These are phyloP conservation scores for Corythoichthys haematopterus DNA, from an alignment of 2,113 vertebrate species.

Conservation along the genomic window DNA sequence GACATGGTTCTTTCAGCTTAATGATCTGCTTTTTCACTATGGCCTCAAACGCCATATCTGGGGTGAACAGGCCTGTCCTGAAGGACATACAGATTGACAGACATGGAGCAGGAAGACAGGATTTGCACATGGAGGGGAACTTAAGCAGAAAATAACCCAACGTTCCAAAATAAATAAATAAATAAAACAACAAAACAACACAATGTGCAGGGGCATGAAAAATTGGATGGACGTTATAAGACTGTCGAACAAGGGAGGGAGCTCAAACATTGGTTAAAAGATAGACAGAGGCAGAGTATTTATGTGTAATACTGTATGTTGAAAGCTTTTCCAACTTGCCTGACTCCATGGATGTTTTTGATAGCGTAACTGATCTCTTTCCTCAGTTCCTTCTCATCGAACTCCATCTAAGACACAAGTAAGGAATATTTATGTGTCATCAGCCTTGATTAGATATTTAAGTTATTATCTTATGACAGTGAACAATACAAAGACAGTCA, in stretches of 20 bases:
- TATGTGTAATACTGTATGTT: neutral
- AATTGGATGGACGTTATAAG: neutral
- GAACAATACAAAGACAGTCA: conserved; percentile 34
- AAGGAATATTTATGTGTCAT: neutral
- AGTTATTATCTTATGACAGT: neutral
- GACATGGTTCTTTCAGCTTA: conserved; percentile 96
- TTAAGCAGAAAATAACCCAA: conserved; percentile 5
- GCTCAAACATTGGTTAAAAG: conserved; percentile 15
- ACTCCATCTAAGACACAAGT: conserved; percentile 82
- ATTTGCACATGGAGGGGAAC: conserved; percentile 22
- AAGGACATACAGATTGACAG: conserved; percentile 55
- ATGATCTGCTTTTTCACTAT: conserved; percentile 99
- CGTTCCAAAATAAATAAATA: neutral
- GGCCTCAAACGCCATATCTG: conserved; percentile 96
- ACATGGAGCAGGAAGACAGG: conserved; percentile 42
- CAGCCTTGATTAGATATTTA: neutral
- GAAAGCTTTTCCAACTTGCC: conserved; percentile 74
- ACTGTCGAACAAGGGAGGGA: conserved; percentile 2
- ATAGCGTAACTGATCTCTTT: conserved; percentile 96
- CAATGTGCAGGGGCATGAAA: conserved; percentile 5
- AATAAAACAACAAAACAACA: neutral
- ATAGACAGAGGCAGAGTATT: neutral
- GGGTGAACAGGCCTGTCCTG: conserved; percentile 98
- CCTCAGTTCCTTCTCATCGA: conserved; percentile 92
- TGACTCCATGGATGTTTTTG: conserved; percentile 97